Evolutionary conservation across 1,140 invertebrate species (phyloP).

Genomic region (Teleopsis dalmanni): DNA sequence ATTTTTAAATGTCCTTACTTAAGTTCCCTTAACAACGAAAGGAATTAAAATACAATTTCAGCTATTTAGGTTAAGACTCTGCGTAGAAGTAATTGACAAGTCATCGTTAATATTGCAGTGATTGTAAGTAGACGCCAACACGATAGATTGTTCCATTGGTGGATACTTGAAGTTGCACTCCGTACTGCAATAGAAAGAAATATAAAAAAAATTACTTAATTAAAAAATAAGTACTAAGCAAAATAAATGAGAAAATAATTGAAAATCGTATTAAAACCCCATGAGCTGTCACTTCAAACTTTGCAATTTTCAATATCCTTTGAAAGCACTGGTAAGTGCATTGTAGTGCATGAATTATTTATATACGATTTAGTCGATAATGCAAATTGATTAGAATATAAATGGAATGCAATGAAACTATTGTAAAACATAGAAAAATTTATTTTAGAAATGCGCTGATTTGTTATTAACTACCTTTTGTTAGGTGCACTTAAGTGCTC

Average conservation of each 20-base stretch:
- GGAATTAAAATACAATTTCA: slow-evolving; percentile 28
- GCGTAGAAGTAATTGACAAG: slow-evolving; percentile 32
- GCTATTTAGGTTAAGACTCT: slow-evolving; percentile 30
- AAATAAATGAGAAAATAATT: neutral
- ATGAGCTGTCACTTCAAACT: neutral
- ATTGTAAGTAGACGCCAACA: slow-evolving; percentile 28
- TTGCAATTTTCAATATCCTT: slow-evolving; percentile 42
- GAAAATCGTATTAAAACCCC: neutral
- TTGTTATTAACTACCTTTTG: too few relatives aligned
- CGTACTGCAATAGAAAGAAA: slow-evolving; percentile 21
- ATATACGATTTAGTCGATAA: too few relatives aligned
- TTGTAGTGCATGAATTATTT: too few relatives aligned
- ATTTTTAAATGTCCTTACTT: neutral
- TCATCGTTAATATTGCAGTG: slow-evolving; percentile 29
- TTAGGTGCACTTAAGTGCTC: too few relatives aligned
- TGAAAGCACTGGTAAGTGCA: too few relatives aligned
- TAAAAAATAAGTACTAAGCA: neutral
- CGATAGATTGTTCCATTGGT: slow-evolving; percentile 10
- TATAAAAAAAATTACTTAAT: neutral
- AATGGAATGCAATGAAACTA: too few relatives aligned
- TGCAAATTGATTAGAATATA: too few relatives aligned
- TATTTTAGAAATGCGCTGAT: too few relatives aligned
- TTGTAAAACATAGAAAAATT: too few relatives aligned
- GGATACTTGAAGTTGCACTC: slow-evolving; percentile 19
- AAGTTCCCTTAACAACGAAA: slow-evolving; percentile 12